Base-by-base conservation (phyloP, 2,888 invertebrate species). In the Tachina lurida region DNA sequence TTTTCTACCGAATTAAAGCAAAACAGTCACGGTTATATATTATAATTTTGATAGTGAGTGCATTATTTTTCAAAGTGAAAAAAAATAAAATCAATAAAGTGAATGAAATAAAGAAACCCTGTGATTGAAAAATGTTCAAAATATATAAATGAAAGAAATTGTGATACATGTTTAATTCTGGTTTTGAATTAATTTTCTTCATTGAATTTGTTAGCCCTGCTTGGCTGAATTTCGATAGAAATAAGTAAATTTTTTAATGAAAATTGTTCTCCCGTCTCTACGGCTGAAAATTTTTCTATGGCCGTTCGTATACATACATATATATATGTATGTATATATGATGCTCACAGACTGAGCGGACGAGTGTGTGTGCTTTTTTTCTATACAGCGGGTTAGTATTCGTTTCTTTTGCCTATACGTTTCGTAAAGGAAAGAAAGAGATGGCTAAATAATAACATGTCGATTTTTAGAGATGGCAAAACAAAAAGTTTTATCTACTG, bases 241-340 rank as follows among this genome's bases (percentile, higher is more conserved):
- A 84, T 80, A 74, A 67, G 79, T 75, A 65, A 47, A 73, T 56
- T 60, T 84, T 86, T 85, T 76, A 54, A 75, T 74, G 49, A 81
- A 81, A 73, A 84, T 87, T 88, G n/a, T 88, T 88, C 84, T 87
- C 85, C 84, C 65, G 74, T 85, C 68, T 83, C 58, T 82, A 74
- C 77, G 74, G 71, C 75, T 76, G 71, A 86, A 86, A 83, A 62
- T 41, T 76, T 82, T 79, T 85, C 71, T 73, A 54, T 80, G 31
- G 71, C 71, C 60, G 77, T 74, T 75, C 80, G 75, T 84, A n/a
- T 39, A 54, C 12, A 56, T 56, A 56, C 7, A 17, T 31, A 7
- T 22, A 10, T 58, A 19, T 41, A 79, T 81, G 80, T 68, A 70
- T 78, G 80, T 82, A n/a, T 85, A 84, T 78, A 71, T 85, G 78